Conservation (phyloP, 2,797 vertebrate species). For the Pipistrellus kuhlii region DNA sequence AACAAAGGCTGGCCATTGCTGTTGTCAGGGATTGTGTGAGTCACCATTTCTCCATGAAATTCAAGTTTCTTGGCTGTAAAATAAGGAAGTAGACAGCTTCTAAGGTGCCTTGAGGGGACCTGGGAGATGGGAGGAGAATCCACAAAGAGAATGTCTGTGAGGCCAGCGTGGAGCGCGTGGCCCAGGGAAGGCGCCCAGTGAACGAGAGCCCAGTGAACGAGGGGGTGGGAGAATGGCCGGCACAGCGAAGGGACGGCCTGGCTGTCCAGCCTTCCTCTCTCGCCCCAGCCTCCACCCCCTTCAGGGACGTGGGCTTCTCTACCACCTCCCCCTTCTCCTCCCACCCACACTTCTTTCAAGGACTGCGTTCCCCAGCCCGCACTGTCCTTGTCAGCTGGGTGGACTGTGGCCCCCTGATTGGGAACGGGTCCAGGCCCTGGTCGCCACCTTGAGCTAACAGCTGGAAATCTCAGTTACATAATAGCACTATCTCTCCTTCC, state of each 20-base stretch:
- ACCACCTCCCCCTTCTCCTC: background rate
- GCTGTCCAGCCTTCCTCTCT: background rate
- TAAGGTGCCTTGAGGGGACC: background rate
- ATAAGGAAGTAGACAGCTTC: background rate
- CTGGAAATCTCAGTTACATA: slow-evolving; percentile 39
- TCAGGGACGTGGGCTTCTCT: background rate
- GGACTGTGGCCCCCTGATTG: background rate
- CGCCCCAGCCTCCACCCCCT: background rate
- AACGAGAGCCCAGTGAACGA: background rate
- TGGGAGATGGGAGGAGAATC: background rate
- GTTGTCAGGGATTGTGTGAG: background rate
- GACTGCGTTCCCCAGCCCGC: background rate
- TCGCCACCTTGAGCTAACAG: slow-evolving; percentile 70
- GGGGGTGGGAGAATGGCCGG: background rate
- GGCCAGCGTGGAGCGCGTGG: background rate
- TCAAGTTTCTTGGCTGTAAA: background rate
- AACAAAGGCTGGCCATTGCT: background rate
- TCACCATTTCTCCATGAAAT: background rate
- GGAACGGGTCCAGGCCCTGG: slow-evolving; percentile 25
- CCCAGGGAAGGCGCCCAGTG: background rate
- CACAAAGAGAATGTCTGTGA: background rate
- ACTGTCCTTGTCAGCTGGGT: background rate
- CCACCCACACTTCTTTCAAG: background rate
- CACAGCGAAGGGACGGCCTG: background rate
- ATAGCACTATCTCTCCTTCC: background rate